Base-by-base conservation (phyloP, 1,140 invertebrate genomes). In the Mizuhopecten yessoensis region DNA sequence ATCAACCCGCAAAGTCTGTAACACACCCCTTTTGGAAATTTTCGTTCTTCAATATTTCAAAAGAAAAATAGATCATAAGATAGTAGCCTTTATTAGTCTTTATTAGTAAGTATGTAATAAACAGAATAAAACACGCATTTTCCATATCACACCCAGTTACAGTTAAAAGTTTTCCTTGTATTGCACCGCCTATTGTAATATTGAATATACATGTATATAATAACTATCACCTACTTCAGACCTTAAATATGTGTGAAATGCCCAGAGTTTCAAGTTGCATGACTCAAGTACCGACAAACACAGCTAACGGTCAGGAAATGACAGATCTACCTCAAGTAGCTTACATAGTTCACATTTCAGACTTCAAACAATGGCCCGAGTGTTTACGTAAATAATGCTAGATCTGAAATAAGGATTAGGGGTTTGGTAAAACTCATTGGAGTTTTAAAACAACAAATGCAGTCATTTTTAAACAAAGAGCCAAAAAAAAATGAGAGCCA, bases 361-460 rank as follows among this genome's bases (percentile, higher is more conserved):
- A 75, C 57, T 75, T 75, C 57, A 75, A 75, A 75, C 57, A 75
- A 75, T 75, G n/a, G 57, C n/a, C n/a, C n/a, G 57, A 75, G 57
- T 75, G 57, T 75, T 75, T 75, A 75, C 57, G 11, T 75, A 75
- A 75, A 75, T 75, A 75, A 39, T 39, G 36, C 36, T 7, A 75
- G 23, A 75, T 75, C 23, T 0, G 23, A 75, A 75, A 75, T n/a
- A 75, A 29, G 57, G n/a, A 75, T 75, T 29, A 1, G n/a, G 57
- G 57, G 20, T 75, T 75, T 75, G 57, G 23, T 75, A 75, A 75
- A 75, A 75, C 36, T 39, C 5, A 5, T 7, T 5, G 36, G 36
- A 39, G 36, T 5, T 39, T 75, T 75, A n/a, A 75, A 75, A 75
- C 57, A 75, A 75, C 57, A 75, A 75, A 75, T n/a, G 57, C 57